phyloP scores from a whole-genome alignment of 2,113 vertebrate species.

The Addax nasomaculatus region DNA sequence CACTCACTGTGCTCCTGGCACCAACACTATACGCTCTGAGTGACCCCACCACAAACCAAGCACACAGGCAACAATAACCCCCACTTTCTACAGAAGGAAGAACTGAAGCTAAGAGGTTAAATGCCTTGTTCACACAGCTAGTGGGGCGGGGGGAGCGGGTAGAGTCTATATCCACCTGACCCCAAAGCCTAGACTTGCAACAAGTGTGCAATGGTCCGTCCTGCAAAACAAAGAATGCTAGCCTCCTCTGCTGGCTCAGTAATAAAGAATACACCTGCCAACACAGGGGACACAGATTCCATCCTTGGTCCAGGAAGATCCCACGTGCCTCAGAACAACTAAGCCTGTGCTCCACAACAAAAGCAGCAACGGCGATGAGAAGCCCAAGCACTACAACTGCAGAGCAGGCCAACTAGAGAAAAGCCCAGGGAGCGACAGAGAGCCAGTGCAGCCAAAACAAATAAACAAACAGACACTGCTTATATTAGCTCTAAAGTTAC shows the following conservation, averaged over 20 bases:
- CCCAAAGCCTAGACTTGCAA: not conserved
- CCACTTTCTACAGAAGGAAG: not conserved
- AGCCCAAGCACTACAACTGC: not conserved
- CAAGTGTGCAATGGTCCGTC: fast-evolving
- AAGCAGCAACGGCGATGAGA: not conserved
- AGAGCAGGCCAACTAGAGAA: not conserved
- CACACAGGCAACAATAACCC: not conserved
- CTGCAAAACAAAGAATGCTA: not conserved
- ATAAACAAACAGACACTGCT: not conserved
- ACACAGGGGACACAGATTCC: not conserved
- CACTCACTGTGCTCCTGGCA: not conserved
- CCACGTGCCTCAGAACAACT: not conserved
- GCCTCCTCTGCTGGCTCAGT: not conserved
- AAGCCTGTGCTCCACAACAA: not conserved
- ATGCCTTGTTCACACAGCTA: not conserved
- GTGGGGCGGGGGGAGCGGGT: fast-evolving
- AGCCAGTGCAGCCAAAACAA: not conserved
- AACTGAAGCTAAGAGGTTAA: not conserved
- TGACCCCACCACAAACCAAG: not conserved
- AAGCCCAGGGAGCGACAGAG: not conserved
- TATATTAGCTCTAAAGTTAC: not conserved
- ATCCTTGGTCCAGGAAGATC: not conserved
- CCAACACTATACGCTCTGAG: too few relatives aligned
- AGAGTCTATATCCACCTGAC: not conserved
- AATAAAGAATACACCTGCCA: not conserved